Evolutionary conservation across 2,888 invertebrate genomes (phyloP).

Genomic region (Tetropium fuscum): DNA sequence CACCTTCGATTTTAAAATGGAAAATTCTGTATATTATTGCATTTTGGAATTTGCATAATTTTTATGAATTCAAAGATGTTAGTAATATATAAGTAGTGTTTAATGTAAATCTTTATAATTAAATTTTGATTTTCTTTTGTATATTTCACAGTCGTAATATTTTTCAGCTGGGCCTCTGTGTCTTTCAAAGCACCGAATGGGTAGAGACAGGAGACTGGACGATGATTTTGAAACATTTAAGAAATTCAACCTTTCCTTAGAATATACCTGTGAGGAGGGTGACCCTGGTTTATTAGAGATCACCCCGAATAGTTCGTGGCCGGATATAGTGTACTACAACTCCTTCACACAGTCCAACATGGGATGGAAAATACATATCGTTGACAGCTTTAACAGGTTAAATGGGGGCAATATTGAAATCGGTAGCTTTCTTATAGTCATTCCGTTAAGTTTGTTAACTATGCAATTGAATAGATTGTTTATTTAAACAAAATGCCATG

Average conservation of each 20-base stretch:
- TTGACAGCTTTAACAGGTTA: conserved; percentile 77
- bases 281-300: conserved; percentile 80
- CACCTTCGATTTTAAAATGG: no score
- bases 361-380: conserved; percentile 94
- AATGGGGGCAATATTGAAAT: not conserved
- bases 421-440: conserved; percentile 25
- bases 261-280: conserved; percentile 78
- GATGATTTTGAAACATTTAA: conserved; percentile 83
- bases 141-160: not conserved
- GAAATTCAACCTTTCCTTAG: conserved; percentile 84
- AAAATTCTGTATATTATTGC: no score
- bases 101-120: no score
- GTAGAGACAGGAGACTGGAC: conserved; percentile 81
- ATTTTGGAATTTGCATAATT: no score
- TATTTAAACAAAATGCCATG: conserved; percentile 46
- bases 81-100: no score
- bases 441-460: conserved; percentile 49
- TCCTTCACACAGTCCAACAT: conserved; percentile 94
- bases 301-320: conserved; percentile 91
- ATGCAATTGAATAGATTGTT: conserved; percentile 55
- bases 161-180: conserved; percentile 83
- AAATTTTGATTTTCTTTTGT: not conserved
- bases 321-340: conserved; percentile 92
- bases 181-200: conserved; percentile 74
- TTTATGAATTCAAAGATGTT: no score